A percentile compares a stretch with the other conserved stretches of the same genome.
These are phyloP conservation scores for Sesamia nonagrioides DNA, from an alignment of 1,140 invertebrate species.

Conservation along the genomic window DNA sequence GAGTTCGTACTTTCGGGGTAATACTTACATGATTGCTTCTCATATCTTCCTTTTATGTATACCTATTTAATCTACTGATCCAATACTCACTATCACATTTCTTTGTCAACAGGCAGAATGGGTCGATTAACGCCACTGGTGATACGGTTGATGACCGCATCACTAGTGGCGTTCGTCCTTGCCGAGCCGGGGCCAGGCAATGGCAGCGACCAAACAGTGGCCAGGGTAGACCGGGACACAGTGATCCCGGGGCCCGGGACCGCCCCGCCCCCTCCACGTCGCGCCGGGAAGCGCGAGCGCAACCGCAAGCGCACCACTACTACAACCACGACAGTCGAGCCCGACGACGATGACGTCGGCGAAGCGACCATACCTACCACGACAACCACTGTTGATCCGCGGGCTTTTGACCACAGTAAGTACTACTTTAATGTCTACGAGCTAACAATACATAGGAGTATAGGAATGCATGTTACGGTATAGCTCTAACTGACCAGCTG, in stretches of 20 bases:
- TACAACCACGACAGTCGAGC: slow-evolving; percentile 69
- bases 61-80: background rate
- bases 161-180: slow-evolving; percentile 80
- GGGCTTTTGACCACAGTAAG: slow-evolving; percentile 80
- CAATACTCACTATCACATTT: slow-evolving; percentile 9
- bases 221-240: slow-evolving; percentile 49
- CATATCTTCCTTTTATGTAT: too few species aligned
- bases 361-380: slow-evolving; percentile 62
- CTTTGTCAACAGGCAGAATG: slow-evolving; percentile 71
- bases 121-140: slow-evolving; percentile 78
- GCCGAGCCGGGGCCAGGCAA: slow-evolving; percentile 68
- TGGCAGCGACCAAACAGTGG: slow-evolving; percentile 50
- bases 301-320: slow-evolving; percentile 74
- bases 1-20: too few species aligned
- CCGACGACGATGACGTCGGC: slow-evolving; percentile 70
- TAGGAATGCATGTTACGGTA: background rate
- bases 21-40: too few species aligned
- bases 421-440: slow-evolving; percentile 38
- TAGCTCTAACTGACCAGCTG: slow-evolving; percentile 1
- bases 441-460: background rate
- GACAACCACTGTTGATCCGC: slow-evolving; percentile 77
- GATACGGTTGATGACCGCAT: slow-evolving; percentile 75
- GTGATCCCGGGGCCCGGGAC: slow-evolving; percentile 49
- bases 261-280: slow-evolving; percentile 38
- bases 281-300: slow-evolving; percentile 59